Evolutionary conservation across 1,140 invertebrate genomes (phyloP).

Genomic region (Scaptomyza graminum): DNA sequence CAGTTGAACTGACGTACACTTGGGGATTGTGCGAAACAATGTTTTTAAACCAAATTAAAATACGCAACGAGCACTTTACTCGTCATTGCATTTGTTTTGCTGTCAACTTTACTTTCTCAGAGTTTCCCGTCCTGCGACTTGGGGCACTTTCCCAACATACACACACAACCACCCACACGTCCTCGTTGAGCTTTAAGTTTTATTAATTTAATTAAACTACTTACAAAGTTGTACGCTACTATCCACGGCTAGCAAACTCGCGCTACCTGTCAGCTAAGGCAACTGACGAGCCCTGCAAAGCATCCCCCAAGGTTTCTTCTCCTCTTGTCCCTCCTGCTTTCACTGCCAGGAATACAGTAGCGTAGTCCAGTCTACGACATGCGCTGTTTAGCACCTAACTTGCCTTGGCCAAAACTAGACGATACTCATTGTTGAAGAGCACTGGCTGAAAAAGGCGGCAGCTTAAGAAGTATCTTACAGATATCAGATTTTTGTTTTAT

Average conservation of each 20-base stretch:
- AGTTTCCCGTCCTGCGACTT: constrained; percentile 68
- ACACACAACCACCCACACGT: constrained; percentile 3
- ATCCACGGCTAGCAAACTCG: constrained; percentile 64
- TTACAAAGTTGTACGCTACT: constrained; percentile 77
- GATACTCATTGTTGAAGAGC: constrained; percentile 40
- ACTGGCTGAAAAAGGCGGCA: constrained; percentile 18
- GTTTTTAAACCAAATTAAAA: constrained; percentile 81
- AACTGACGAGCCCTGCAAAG: constrained; percentile 42
- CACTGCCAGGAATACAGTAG: too few species aligned
- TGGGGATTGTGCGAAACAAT: constrained; percentile 80
- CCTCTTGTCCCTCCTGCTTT: background rate
- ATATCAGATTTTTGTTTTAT: background rate
- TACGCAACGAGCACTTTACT: constrained; percentile 82
- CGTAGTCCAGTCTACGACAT: constrained; percentile 57
- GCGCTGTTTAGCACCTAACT: constrained; percentile 80
- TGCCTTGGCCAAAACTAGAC: constrained; percentile 64
- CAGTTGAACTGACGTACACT: constrained; percentile 75
- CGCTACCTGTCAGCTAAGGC: constrained; percentile 32
- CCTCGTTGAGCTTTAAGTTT: constrained; percentile 71
- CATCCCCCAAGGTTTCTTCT: constrained; percentile 5
- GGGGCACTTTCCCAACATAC: constrained; percentile 43
- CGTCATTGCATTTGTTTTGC: constrained; percentile 80
- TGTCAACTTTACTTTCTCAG: constrained; percentile 70
- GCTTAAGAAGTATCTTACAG: constrained; percentile 26
- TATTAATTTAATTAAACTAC: constrained; percentile 83